phyloP scores from a whole-genome alignment of 2,113 vertebrate genomes.

The Strigops habroptila region DNA sequence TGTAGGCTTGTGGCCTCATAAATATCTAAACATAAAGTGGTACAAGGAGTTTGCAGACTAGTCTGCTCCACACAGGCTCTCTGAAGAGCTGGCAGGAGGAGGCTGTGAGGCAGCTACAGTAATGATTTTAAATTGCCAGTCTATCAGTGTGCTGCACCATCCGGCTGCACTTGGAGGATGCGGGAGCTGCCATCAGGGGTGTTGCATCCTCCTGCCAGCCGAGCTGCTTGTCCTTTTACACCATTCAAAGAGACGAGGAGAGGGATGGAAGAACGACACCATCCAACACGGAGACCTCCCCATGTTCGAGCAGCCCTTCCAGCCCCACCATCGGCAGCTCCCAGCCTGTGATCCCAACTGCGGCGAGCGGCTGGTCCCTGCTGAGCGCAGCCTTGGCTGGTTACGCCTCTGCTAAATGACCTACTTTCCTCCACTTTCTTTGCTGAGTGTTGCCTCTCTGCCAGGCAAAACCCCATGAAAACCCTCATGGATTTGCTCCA shows the following conservation, averaged over 20 bases:
- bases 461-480: background rate
- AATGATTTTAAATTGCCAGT: background rate
- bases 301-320: accelerated
- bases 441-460: background rate
- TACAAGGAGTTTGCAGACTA: background rate
- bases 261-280: background rate
- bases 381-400: background rate
- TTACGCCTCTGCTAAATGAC: background rate
- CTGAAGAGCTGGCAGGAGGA: background rate
- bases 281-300: accelerated
- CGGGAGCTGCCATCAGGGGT: background rate
- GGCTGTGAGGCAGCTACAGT: background rate
- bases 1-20: background rate
- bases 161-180: background rate
- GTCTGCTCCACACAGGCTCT: background rate
- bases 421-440: constrained; percentile 30
- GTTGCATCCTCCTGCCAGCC: background rate
- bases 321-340: accelerated
- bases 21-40: background rate
- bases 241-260: background rate
- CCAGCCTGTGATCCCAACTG: background rate
- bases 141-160: background rate
- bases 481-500: accelerated
- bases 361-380: background rate
- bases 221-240: background rate